Percentiles rank a stretch among this genome's conserved stretches.
phyloP scores from a whole-genome alignment of 2,113 vertebrate genomes.

The Gymnobelideus leadbeateri region DNA sequence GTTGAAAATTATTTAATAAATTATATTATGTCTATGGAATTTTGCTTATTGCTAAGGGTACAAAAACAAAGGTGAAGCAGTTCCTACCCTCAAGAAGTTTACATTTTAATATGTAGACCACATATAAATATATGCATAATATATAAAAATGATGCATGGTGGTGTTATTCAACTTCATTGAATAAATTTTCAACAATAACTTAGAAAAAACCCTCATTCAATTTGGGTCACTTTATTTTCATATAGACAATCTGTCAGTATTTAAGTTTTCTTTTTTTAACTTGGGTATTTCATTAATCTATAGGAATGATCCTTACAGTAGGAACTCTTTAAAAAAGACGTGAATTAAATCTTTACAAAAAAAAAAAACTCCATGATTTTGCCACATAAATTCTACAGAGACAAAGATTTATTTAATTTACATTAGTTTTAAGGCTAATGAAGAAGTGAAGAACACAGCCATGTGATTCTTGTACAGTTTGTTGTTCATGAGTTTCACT shows the following conservation, averaged over 20 bases:
- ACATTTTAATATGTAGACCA: not conserved
- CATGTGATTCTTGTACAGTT: constrained; percentile 27
- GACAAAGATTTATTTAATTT: not conserved
- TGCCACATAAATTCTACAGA: not conserved
- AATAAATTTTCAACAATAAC: constrained; percentile 34
- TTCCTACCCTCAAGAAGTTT: not conserved
- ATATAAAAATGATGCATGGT: not conserved
- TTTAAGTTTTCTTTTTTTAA: not conserved
- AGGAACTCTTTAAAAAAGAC: not conserved
- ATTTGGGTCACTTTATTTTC: not conserved
- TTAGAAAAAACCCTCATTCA: not conserved
- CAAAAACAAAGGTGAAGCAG: not conserved
- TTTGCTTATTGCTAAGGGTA: not conserved
- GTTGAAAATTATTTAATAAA: not conserved
- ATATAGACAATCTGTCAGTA: not conserved
- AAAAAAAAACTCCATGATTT: not conserved
- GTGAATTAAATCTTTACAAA: not conserved
- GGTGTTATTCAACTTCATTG: not conserved
- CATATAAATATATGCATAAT: not conserved
- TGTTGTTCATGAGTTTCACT: constrained; percentile 15
- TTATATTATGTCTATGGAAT: not conserved
- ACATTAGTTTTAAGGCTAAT: not conserved
- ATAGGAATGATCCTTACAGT: not conserved
- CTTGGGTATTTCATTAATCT: not conserved
- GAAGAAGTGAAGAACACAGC: not conserved